Evolutionary conservation across 2,113 vertebrate genomes (phyloP).

Genomic region (Craseonycteris thonglongyai): DNA sequence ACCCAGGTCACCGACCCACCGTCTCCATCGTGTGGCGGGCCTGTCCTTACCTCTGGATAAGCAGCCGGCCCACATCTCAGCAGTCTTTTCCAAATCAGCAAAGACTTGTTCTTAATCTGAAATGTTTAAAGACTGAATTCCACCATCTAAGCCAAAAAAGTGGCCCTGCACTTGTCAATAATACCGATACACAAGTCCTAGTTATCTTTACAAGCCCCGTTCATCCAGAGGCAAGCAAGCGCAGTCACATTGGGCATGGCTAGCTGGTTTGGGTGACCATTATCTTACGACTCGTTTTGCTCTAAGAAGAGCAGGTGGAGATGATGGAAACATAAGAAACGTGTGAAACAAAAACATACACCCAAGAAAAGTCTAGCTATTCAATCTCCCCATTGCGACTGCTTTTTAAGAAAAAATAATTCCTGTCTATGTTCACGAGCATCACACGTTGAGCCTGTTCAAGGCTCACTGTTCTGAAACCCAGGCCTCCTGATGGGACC

Average conservation of each 20-base stretch:
- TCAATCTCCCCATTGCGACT: neutral
- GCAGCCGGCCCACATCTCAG: neutral
- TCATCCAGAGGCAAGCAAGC: neutral
- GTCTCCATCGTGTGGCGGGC: neutral
- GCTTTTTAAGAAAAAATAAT: neutral
- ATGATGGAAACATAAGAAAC: neutral
- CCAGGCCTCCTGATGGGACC: neutral
- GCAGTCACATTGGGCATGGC: neutral
- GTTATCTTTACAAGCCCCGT: neutral
- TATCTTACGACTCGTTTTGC: neutral
- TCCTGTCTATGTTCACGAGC: neutral
- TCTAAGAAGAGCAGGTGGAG: neutral
- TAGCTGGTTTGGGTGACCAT: neutral
- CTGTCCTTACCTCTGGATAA: neutral
- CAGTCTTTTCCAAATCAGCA: neutral
- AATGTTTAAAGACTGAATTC: neutral
- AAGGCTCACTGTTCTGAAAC: neutral
- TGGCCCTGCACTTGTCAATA: neutral
- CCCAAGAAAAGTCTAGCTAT: neutral
- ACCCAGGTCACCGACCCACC: neutral
- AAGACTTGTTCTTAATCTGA: neutral
- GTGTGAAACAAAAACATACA: neutral
- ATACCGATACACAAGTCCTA: neutral
- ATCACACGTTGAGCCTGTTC: neutral
- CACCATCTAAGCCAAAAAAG: neutral